Conservation (phyloP, 2,888 invertebrate genomes). For the Drosophila aldrichi region DNA sequence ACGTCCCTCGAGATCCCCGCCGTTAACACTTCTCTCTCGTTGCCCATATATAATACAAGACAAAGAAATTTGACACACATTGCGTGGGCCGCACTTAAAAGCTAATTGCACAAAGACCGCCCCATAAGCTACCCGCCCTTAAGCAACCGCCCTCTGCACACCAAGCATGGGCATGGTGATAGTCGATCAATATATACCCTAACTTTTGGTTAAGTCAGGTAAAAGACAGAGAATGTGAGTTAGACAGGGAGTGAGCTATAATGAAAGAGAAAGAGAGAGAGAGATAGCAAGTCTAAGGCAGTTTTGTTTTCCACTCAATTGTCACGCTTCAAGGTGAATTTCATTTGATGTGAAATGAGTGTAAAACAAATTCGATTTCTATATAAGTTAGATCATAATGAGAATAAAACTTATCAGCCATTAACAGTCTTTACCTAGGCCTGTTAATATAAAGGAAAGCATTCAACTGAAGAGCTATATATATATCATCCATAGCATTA, state of each 20-base stretch:
- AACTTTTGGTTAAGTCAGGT: not conserved
- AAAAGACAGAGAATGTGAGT: not conserved
- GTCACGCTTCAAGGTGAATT: not conserved
- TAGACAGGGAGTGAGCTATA: not conserved
- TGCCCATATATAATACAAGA: not conserved
- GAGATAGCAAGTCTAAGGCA: no score
- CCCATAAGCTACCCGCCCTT: not conserved
- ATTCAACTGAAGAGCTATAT: not conserved
- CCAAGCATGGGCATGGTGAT: not conserved
- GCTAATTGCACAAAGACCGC: conserved; percentile 32
- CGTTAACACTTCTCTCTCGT: not conserved
- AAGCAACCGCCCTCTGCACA: not conserved
- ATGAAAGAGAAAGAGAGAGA: not conserved
- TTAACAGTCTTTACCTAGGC: no score
- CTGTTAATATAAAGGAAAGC: conserved; percentile 1
- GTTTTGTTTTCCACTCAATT: not conserved
- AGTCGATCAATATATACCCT: conserved; percentile 24
- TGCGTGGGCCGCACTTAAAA: conserved; percentile 32
- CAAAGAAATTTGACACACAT: conserved; percentile 45
- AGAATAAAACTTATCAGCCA: no score
- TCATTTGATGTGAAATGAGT: no score
- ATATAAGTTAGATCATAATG: not conserved
- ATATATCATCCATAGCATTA: not conserved
- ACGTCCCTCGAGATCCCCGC: not conserved
- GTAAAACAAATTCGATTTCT: no score